Base-by-base conservation (phyloP, 1,140 invertebrate genomes). In the Maniola jurtina region DNA sequence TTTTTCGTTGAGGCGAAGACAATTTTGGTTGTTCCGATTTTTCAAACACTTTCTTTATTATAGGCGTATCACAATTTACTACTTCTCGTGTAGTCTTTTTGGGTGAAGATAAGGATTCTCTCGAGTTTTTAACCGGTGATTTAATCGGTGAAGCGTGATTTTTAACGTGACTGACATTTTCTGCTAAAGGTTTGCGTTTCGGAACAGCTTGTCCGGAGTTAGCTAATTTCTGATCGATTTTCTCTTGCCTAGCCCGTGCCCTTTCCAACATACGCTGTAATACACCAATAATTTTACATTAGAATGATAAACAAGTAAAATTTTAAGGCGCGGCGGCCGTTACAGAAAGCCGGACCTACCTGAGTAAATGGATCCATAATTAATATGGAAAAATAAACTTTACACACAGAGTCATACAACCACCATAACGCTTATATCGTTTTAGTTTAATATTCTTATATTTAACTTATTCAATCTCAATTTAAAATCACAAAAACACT, bases 251-350 rank as follows among this genome's bases (percentile, higher is more conserved):
- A 16, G 89, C 83, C 45, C 86, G 76, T 52, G 91, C 91, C 56
- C 91, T 76, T 71, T 92, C 90, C 65, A 92, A 82, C 89, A 92
- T 91, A 48, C 91, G 83, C 91, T 92, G 79, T 36, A 90, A 81
- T 71, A 52, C 61, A 35, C 14, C 15, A 14, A 56, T 38, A 48
- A 42, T 47, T 40, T 6, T 35, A 25, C 16, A 25, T 54, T 36
- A 9, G 10, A 45, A n/a, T 8, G 42, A 45, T 8, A n/a, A 45
- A 45, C 2, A 45, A 11, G 38, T 64, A 48, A 56, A 67, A 59
- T 47, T 68, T 72, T 58, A 65, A 60, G 34, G 50, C 38, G 36
- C 35, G 50, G 35, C 35, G 52, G 45, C 76, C 76, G 76, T 78
- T 82, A 72, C 38, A 10, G 50, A 38, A 67, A 73, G 42, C 62